Evolutionary conservation across 2,797 vertebrate species (phyloP), one percentile per base, ranked within the genome.

Genomic region (Eremophila alpestris): DNA sequence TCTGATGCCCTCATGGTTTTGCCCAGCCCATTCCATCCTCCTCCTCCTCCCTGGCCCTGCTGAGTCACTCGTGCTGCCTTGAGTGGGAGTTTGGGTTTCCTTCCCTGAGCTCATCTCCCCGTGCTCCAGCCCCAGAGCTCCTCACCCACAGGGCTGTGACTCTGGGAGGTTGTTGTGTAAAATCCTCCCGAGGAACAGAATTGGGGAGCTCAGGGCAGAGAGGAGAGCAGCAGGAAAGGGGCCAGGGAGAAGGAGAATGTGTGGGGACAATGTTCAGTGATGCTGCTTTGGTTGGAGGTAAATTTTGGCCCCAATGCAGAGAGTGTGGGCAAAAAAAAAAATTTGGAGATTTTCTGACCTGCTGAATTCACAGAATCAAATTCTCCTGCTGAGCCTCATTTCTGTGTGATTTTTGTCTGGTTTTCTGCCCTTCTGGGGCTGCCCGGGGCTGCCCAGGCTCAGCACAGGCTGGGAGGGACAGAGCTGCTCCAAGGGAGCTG

Each of bases 61-160:
- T 84, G 87, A 86, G 51, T 93, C 87, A 89, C 65, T 34, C 0
- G 0, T 27, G 34, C 45, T 38, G 65, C n/a, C 49, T n/a, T 1
- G 7, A 54, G 70, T 45, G 40, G 46, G 58, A 88, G 46, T 34
- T 65, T 86, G 88, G 45, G 48, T 81, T 93, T 63, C 29, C 46
- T 38, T 40, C 48, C 40, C 55, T 49, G 17, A 30, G 64, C 63
- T 82, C 63, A 62, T 48, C 83, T 75, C 26, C 34, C 48, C 4
- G 10, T 41, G 62, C 45, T 55, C 17, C 86, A 63, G 20, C 54
- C 68, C 36, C 36, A 34, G 45, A 87, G 49, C 67, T 45, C 32
- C 65, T 70, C 17, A 1, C 17, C 20, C 64, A 1, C 10, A 1
- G 29, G 12, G 34, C 29, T 4, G 1, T 4, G 9, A 17, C 22